Conservation (phyloP, 2,797 vertebrate species). For the Staurois parvus region DNA sequence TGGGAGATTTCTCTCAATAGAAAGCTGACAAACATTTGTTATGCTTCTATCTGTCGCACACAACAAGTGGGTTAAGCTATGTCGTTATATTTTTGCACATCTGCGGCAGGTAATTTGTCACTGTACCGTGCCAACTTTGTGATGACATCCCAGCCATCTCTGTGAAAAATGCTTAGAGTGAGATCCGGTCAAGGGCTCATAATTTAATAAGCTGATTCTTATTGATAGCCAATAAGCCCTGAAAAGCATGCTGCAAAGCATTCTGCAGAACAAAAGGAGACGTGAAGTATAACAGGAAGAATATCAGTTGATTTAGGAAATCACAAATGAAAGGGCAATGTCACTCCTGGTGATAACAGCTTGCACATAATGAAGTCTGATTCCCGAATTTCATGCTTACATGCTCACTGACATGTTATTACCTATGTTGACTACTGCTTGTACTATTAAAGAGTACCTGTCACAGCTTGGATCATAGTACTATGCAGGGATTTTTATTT, state of each 20-base stretch:
- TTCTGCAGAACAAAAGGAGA: slow-evolving; percentile 13
- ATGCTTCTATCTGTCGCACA: background rate
- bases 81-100: slow-evolving; percentile 12
- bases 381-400: slow-evolving; percentile 55
- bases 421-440: background rate
- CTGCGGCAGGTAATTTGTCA: slow-evolving; percentile 43
- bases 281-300: slow-evolving; percentile 16
- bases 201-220: slow-evolving; percentile 46
- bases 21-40: background rate
- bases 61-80: slow-evolving; percentile 3
- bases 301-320: slow-evolving; percentile 37
- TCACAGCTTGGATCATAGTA: background rate
- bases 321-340: slow-evolving; percentile 36
- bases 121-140: background rate
- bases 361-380: background rate
- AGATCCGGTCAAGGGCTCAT: slow-evolving; percentile 47
- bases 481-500: no score
- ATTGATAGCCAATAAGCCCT: slow-evolving; percentile 46
- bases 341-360: slow-evolving; percentile 24
- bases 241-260: slow-evolving; percentile 15
- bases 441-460: background rate
- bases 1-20: background rate
- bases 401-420: slow-evolving; percentile 49
- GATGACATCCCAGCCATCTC: slow-evolving; percentile 46
- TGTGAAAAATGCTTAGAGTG: slow-evolving; percentile 46